A percentile compares a stretch with the other conserved stretches of the same genome.
These are phyloP conservation scores for Aromia moschata DNA, from an alignment of 2,888 invertebrate genomes.

Conservation along the genomic window DNA sequence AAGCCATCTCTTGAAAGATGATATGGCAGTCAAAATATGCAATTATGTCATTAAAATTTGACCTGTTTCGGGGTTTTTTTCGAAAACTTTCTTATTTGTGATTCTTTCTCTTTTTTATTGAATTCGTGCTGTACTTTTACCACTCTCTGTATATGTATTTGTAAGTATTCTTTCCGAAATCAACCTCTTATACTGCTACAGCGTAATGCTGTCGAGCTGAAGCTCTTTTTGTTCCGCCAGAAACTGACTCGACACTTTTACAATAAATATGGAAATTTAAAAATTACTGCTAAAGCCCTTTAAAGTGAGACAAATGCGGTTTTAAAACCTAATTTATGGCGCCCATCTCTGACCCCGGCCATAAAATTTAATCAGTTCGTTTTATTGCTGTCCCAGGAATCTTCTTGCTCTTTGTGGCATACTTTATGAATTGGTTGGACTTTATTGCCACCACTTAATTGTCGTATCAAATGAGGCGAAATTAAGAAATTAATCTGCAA, in stretches of 20 bases:
- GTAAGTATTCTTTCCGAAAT: too few species aligned
- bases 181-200: too few species aligned
- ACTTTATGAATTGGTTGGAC: constrained; percentile 5
- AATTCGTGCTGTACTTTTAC: too few species aligned
- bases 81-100: too few species aligned
- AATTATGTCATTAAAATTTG: too few species aligned
- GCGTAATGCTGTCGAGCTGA: not conserved
- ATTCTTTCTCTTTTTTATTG: too few species aligned
- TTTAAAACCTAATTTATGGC: constrained; percentile 17
- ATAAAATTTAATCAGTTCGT: constrained; percentile 21
- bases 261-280: constrained; percentile 25
- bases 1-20: too few species aligned
- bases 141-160: too few species aligned
- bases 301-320: constrained; percentile 25
- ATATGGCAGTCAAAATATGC: too few species aligned
- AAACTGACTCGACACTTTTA: constrained; percentile 13
- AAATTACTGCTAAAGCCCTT: constrained; percentile 23
- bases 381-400: constrained; percentile 18
- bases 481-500: too few species aligned
- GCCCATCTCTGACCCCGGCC: constrained; percentile 18
- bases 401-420: not conserved
- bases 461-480: not conserved
- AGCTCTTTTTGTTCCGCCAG: constrained; percentile 5
- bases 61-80: too few species aligned
- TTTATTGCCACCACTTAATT: constrained; percentile 2